Evolutionary conservation across 2,113 vertebrate species (phyloP), one percentile per base, ranked within the genome.

Genomic region (Perca flavescens): DNA sequence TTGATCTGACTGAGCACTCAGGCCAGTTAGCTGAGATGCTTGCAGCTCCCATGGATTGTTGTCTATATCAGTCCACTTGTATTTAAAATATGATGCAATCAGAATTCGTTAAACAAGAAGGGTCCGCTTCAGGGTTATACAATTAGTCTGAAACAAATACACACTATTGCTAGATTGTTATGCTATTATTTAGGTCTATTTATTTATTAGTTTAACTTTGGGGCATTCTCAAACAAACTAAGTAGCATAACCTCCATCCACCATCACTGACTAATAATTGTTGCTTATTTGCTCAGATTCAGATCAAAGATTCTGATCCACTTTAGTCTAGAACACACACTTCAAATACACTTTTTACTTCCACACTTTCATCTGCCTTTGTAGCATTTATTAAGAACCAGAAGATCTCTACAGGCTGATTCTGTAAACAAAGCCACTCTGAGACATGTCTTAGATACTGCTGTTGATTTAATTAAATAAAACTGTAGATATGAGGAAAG

Each of bases 1-100:
- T 95, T 94, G 94, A 95, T 95, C 89, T 77, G 75, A 75, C 82
- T 79, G 90, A 91, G 91, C 94, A 93, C 91, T 94, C 90, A 92
- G 82, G 66, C 69, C 86, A 74, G 84, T 88, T 86, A 91, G 89
- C 86, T 87, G 80, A 91, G 88, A 93, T 49, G 60, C 72, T 80
- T 86, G 56, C 71, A 84, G 79, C 77, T 86, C 50, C 28, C 72
- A 83, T 79, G 46, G 65, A 86, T 25, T 76, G 60, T 57, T 87
- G 62, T 53, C 76, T 86, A 36, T 60, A 47, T 82, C 83, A 66
- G 66, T 85, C 61, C 49, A 76, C 61, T 49, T 82, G 72, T 50
- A 52, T 87, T 85, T 54, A 72, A 67, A 74, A 81, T 73, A 67
- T 83, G 75, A 86, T 88, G 67, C 81, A 85, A 79, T 69, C 76